These are phyloP conservation scores for Aphelocoma coerulescens DNA, from an alignment of 2,113 vertebrate genomes.

Conservation along the genomic window DNA sequence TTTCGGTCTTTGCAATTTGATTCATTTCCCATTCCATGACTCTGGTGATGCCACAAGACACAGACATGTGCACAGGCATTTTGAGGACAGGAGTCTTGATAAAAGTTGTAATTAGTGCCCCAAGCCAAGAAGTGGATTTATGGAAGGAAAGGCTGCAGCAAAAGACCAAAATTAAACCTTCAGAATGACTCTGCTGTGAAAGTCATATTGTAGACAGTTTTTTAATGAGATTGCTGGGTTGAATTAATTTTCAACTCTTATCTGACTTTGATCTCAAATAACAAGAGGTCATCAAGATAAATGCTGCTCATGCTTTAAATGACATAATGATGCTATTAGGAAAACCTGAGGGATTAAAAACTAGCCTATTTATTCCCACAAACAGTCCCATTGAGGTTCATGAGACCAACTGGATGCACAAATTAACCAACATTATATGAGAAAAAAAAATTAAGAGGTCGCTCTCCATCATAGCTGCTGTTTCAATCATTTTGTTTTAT, in stretches of 20 bases:
- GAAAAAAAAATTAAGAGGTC: background rate
- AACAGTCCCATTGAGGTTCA: background rate
- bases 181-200: background rate
- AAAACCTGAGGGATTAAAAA: slow-evolving; percentile 19
- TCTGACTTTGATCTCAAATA: slow-evolving; percentile 24
- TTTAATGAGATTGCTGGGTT: background rate
- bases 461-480: background rate
- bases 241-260: slow-evolving; percentile 24
- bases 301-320: background rate
- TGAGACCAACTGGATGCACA: background rate
- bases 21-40: background rate
- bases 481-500: background rate
- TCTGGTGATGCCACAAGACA: background rate
- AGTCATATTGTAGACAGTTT: background rate
- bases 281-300: slow-evolving; percentile 21
- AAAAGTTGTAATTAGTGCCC: background rate
- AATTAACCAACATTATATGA: background rate
- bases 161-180: background rate
- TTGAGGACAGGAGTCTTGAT: background rate
- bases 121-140: background rate
- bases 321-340: background rate
- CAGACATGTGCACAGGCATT: background rate
- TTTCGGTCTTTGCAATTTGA: background rate
- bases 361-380: background rate
- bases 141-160: background rate